These are phyloP conservation scores for Gila robusta DNA, from an alignment of 2,797 vertebrate species.

Conservation along the genomic window DNA sequence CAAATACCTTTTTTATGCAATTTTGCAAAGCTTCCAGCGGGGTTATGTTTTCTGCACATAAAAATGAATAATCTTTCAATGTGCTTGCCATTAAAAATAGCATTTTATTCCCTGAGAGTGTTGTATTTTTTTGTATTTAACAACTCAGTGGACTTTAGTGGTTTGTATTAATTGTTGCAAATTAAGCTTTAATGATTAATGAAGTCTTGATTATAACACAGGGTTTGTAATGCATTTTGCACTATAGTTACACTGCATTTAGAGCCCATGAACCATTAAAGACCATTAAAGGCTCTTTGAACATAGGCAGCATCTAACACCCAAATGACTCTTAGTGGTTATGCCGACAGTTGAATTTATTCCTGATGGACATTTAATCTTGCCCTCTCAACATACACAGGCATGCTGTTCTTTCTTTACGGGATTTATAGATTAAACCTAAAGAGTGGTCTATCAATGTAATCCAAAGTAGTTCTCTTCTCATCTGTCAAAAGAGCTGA, in stretches of 20 bases:
- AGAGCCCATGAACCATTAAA: neutral
- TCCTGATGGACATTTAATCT: constrained; percentile 37
- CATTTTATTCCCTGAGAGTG: neutral
- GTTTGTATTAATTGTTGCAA: neutral
- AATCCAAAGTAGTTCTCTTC: constrained; percentile 28
- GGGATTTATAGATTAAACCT: constrained; percentile 40
- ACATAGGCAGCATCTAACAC: neutral
- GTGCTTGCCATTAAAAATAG: neutral
- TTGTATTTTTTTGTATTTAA: neutral
- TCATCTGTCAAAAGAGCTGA: neutral
- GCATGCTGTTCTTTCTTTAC: constrained; percentile 10
- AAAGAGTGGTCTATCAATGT: neutral
- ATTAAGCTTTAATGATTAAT: neutral
- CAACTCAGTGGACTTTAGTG: neutral
- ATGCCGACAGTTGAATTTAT: neutral
- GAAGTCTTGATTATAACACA: neutral
- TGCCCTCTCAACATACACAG: constrained; percentile 18
- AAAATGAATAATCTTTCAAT: neutral
- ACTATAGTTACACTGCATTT: neutral
- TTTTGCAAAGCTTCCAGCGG: neutral
- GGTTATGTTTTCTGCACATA: neutral
- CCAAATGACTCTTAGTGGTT: constrained; percentile 16
- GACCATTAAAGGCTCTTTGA: neutral
- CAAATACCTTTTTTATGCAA: too few species aligned
- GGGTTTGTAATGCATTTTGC: neutral